Evolutionary conservation across 2,888 invertebrate species (phyloP), one percentile per base, ranked within the genome.

Genomic region (Morpho achilles): DNA sequence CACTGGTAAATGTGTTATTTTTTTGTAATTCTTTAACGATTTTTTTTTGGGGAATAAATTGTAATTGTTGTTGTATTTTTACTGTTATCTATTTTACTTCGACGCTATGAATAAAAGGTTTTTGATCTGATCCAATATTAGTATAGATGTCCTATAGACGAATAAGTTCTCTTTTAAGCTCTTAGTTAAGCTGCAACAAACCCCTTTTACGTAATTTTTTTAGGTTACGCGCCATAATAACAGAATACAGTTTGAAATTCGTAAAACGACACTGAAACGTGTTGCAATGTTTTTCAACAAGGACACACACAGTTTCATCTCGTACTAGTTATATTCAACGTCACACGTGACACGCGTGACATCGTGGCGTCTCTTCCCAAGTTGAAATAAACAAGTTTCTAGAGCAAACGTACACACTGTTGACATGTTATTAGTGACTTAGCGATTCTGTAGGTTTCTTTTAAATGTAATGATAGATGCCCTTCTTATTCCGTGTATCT

Each of bases 321-420:
- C 52, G 61, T 53, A n/a, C 49, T 55, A 58, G 58, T 55, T 60
- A 22, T 43, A 58, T 60, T 56, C 53, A 58, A 32, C 42, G 48
- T 51, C 41, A 50, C 9, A 52, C 44, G 42, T 59, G 42, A 53
- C 48, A 48, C 47, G 53, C 53, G 53, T 56, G 41, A n/a, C 48
- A 16, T 49, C 40, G 53, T 48, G 40, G 51, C 39, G 50, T 60
- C 50, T 46, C 47, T 32, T 54, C 53, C 45, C 40, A 45, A 59
- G 59, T 56, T 52, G 50, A 32, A 53, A 59, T 59, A 76, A 75
- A 75, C 72, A 73, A 75, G 70, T 70, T 72, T 67, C 67, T 64
- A 69, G 67, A 72, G 69, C 68, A 71, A 62, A 62, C 56, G 66
- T 52, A 22, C 52, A 52, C 3, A 9, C n/a, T n/a, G 39, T 8